Evolutionary conservation across 2,797 vertebrate genomes (phyloP).

Genomic region (Propithecus deckenii): DNA sequence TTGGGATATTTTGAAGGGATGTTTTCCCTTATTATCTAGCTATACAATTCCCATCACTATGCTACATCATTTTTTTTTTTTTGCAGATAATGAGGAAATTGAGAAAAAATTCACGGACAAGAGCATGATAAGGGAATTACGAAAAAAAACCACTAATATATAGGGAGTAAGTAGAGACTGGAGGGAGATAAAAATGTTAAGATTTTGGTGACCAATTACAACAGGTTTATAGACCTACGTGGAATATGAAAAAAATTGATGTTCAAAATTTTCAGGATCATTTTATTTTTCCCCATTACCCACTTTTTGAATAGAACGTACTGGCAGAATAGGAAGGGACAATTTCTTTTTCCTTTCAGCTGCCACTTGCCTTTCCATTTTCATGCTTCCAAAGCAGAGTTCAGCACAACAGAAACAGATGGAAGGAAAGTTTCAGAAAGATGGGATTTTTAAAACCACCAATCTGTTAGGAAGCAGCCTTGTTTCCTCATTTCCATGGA

Average conservation of each 20-base stretch:
- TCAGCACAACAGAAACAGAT: constrained; percentile 16
- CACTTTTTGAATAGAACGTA: background rate
- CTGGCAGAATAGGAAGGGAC: background rate
- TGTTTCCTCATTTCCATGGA: constrained; percentile 39
- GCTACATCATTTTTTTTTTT: background rate
- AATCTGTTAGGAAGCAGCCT: background rate
- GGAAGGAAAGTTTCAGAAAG: constrained; percentile 13
- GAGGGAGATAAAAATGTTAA: background rate
- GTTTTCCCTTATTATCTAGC: background rate
- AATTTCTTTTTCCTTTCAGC: constrained; percentile 5
- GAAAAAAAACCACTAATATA: background rate
- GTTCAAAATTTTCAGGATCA: background rate
- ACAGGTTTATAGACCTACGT: background rate
- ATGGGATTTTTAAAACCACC: background rate
- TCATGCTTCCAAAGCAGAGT: background rate
- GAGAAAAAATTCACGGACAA: background rate
- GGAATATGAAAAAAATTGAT: background rate
- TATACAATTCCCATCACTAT: background rate
- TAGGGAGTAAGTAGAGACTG: background rate
- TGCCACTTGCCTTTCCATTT: background rate
- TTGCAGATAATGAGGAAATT: background rate
- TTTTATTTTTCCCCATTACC: background rate
- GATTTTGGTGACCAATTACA: background rate
- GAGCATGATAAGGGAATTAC: background rate
- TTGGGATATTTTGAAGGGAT: background rate